Percentiles rank a stretch among this genome's conserved stretches.
These are phyloP conservation scores for Orthosia incerta DNA, from an alignment of 2,888 invertebrate genomes.

Conservation along the genomic window DNA sequence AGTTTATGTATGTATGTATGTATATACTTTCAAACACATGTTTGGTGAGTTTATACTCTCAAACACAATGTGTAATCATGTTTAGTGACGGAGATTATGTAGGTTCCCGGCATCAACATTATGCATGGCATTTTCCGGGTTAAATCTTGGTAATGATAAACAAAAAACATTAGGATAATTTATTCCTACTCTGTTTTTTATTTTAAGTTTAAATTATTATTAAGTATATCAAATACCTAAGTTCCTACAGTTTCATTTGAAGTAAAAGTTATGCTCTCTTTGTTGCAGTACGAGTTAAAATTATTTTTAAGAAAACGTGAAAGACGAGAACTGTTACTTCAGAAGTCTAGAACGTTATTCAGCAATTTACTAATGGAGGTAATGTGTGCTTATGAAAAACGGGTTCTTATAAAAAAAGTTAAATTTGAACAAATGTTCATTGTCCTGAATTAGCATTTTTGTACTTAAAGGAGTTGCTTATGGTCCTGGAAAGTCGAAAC, in stretches of 20 bases:
- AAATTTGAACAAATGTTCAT: not conserved
- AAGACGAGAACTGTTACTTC: slow-evolving; percentile 83
- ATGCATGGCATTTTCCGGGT: not conserved
- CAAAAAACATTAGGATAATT: not conserved
- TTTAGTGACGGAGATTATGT: too few relatives aligned
- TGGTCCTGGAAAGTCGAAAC: not conserved
- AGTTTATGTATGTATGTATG: too few relatives aligned
- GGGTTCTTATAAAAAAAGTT: not conserved
- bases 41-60: too few relatives aligned
- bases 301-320: slow-evolving; percentile 86
- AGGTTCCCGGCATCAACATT: too few relatives aligned
- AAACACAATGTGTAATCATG: not conserved
- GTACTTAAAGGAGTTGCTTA: too few relatives aligned
- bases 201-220: too few relatives aligned
- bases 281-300: slow-evolving; percentile 84
- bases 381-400: not conserved
- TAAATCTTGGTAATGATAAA: not conserved
- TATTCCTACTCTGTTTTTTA: too few relatives aligned
- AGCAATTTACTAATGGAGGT: slow-evolving; percentile 88
- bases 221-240: not conserved
- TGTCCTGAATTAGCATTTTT: too few relatives aligned
- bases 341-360: slow-evolving; percentile 85
- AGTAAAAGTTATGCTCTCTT: not conserved
- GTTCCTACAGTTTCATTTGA: not conserved
- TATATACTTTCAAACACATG: too few relatives aligned